Evolutionary conservation across 2,797 vertebrate species (phyloP).

Genomic region (Poeciliopsis turneri): DNA sequence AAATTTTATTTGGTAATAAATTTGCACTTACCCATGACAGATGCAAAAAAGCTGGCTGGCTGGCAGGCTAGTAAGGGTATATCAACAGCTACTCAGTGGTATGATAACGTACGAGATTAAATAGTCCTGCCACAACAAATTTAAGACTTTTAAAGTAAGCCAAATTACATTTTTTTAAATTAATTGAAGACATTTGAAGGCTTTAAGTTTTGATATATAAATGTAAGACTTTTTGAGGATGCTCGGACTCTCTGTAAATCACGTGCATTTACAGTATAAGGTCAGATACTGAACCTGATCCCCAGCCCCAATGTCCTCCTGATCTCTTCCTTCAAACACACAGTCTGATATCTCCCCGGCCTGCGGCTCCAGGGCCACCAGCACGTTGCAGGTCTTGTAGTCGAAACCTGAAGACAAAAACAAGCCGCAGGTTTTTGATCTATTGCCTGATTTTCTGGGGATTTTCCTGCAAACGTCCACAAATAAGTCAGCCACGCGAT

Average conservation of each 20-base stretch:
- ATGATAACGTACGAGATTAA: not conserved
- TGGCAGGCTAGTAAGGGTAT: not conserved
- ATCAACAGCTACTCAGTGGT: not conserved
- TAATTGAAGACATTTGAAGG: not conserved
- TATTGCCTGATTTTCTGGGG: not conserved
- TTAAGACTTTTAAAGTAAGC: not conserved
- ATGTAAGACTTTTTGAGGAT: not conserved
- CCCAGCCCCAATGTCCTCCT: constrained; percentile 81
- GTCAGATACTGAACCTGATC: constrained; percentile 74
- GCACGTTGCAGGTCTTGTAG: constrained; percentile 82
- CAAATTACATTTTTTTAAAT: not conserved
- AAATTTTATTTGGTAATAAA: not conserved
- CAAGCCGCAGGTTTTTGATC: not conserved
- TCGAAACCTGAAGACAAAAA: constrained; percentile 74
- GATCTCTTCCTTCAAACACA: constrained; percentile 75
- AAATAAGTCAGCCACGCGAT: not conserved
- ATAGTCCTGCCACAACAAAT: not conserved
- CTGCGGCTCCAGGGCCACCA: constrained; percentile 81
- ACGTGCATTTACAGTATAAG: not conserved
- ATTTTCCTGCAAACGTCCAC: not conserved
- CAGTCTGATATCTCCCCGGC: constrained; percentile 78
- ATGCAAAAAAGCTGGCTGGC: not conserved
- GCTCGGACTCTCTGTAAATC: not conserved
- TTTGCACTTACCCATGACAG: not conserved
- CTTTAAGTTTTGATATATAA: not conserved